Conservation (phyloP, 1,140 invertebrate genomes). For the Zaprionus camerounensis region DNA sequence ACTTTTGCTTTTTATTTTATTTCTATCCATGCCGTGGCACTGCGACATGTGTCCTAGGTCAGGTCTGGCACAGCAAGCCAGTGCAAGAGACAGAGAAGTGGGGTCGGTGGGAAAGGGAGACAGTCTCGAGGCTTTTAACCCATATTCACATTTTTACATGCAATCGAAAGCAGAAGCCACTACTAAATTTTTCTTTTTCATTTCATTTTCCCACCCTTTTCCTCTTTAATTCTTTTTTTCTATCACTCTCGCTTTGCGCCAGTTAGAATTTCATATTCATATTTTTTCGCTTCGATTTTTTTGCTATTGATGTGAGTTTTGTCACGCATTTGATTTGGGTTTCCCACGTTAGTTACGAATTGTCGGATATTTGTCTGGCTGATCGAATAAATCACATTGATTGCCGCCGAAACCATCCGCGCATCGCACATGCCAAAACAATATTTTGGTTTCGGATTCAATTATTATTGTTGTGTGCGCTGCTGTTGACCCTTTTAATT, state of each 20-base stretch:
- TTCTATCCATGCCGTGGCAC: slow-evolving; percentile 14
- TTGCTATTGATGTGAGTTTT: slow-evolving; percentile 39
- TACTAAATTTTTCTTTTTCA: slow-evolving; percentile 37
- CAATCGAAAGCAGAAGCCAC: slow-evolving; percentile 60
- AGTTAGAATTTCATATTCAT: slow-evolving; percentile 68
- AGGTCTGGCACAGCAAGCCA: slow-evolving; percentile 42
- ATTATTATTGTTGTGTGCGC: slow-evolving; percentile 10
- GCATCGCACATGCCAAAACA: slow-evolving; percentile 25
- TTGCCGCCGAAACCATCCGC: slow-evolving; percentile 56
- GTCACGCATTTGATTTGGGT: slow-evolving; percentile 47
- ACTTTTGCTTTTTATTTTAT: slow-evolving; percentile 31
- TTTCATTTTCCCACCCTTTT: slow-evolving; percentile 20
- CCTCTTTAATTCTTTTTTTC: not conserved
- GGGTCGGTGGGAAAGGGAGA: not conserved
- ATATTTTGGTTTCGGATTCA: slow-evolving; percentile 29
- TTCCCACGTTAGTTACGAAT: slow-evolving; percentile 30
- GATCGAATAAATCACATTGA: slow-evolving; percentile 42
- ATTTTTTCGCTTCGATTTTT: slow-evolving; percentile 36
- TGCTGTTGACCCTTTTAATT: slow-evolving; percentile 34
- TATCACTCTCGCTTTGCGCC: slow-evolving; percentile 54
- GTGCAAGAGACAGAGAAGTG: not conserved
- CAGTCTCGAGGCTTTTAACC: slow-evolving; percentile 61
- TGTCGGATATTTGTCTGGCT: slow-evolving; percentile 49
- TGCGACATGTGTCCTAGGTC: slow-evolving; percentile 64
- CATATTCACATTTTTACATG: slow-evolving; percentile 67